phyloP scores from a whole-genome alignment of 2,113 vertebrate species.

The Platichthys stellatus region DNA sequence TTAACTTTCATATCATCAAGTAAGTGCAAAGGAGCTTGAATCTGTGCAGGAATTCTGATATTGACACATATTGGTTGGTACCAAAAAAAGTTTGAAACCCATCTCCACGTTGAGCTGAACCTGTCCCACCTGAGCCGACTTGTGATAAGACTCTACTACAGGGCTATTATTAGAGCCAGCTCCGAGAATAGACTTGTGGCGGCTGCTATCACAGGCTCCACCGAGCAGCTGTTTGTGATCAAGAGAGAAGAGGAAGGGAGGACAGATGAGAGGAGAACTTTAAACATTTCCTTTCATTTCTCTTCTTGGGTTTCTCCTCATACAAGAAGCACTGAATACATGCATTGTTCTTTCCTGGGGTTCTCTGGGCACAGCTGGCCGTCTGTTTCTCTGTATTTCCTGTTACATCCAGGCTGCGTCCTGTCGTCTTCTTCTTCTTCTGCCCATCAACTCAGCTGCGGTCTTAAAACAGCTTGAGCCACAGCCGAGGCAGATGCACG shows the following conservation, averaged over 20 bases:
- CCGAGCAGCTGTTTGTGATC: conserved; percentile 71
- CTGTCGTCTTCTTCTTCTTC: conserved; percentile 24
- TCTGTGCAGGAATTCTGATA: not conserved
- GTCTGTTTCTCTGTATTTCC: conserved; percentile 8
- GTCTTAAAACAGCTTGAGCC: conserved; percentile 64
- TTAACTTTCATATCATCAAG: not conserved
- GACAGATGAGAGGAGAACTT: conserved; percentile 33
- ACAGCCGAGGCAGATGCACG: conserved; percentile 51
- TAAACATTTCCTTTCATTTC: conserved; percentile 33
- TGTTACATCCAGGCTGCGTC: conserved; percentile 2
- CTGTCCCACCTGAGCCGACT: conserved; percentile 7
- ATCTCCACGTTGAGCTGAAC: not conserved
- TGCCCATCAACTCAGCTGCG: conserved; percentile 24
- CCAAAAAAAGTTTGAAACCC: not conserved
- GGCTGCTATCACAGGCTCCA: conserved; percentile 24
- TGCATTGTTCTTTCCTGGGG: not conserved
- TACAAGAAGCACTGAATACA: conserved; percentile 1
- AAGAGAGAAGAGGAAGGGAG: conserved; percentile 30
- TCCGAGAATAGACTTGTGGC: conserved; percentile 59
- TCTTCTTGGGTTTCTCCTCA: conserved; percentile 18
- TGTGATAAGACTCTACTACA: conserved; percentile 14
- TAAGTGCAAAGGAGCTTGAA: not conserved
- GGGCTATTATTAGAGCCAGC: conserved; percentile 58
- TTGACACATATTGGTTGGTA: not conserved
- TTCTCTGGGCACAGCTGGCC: conserved; percentile 15